Conservation (phyloP, 2,888 invertebrate species). For the Coenonympha glycerion region DNA sequence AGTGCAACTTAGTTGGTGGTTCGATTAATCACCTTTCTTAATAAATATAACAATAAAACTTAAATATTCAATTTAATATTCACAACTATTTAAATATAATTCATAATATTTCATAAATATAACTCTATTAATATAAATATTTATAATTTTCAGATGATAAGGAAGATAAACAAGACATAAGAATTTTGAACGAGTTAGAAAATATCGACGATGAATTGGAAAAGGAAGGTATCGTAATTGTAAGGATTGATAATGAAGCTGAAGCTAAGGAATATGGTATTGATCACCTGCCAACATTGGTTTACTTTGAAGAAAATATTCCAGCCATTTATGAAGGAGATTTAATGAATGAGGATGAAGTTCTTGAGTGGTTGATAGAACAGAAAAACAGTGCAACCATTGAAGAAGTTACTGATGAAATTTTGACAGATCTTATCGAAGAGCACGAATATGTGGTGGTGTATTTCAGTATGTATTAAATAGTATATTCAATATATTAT, state of each 20-base stretch:
- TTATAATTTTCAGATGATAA: slow-evolving; percentile 84
- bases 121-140: too few relatives aligned
- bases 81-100: too few relatives aligned
- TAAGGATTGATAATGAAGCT: slow-evolving; percentile 90
- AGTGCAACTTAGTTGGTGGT: too few relatives aligned
- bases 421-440: slow-evolving; percentile 87
- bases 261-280: slow-evolving; percentile 94
- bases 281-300: slow-evolving; percentile 88
- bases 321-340: slow-evolving; percentile 95
- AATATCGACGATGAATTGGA: slow-evolving; percentile 94
- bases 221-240: slow-evolving; percentile 92
- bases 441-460: slow-evolving; percentile 96
- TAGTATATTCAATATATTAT: not conserved
- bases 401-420: slow-evolving; percentile 95
- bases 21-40: too few relatives aligned
- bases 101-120: too few relatives aligned
- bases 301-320: slow-evolving; percentile 94
- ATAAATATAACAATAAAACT: too few relatives aligned
- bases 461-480: slow-evolving; percentile 85
- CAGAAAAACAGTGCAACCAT: slow-evolving; percentile 94
- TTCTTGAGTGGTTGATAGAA: slow-evolving; percentile 90
- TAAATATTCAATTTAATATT: too few relatives aligned
- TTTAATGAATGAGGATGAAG: slow-evolving; percentile 92
- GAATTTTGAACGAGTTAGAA: slow-evolving; percentile 90
- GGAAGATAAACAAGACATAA: slow-evolving; percentile 91